phyloP scores from a whole-genome alignment of 2,888 invertebrate genomes.

The Ochropleura leucogaster region DNA sequence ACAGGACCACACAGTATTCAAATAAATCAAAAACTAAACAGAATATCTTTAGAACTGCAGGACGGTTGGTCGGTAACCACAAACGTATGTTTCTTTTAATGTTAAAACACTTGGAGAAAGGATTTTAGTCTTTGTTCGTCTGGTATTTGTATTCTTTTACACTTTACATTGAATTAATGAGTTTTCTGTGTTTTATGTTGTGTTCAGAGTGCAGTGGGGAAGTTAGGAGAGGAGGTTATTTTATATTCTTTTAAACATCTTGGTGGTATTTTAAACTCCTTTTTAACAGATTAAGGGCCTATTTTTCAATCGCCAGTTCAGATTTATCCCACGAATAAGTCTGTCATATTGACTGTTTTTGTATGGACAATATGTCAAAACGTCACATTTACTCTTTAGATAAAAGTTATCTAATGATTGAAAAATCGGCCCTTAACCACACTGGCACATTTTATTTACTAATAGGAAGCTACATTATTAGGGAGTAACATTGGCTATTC shows the following conservation, averaged over 20 bases:
- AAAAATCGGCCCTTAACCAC: no score
- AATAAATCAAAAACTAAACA: slow-evolving; percentile 22
- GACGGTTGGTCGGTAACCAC: slow-evolving; percentile 24
- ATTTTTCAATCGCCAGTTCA: no score
- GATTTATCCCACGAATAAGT: no score
- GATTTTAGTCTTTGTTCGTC: slow-evolving; percentile 39
- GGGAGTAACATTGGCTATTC: no score
- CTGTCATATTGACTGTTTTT: no score
- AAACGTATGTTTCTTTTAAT: slow-evolving; percentile 22
- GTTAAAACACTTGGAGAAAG: slow-evolving; percentile 26
- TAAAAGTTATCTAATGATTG: no score
- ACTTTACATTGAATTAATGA: slow-evolving; percentile 47
- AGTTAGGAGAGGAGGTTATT: background rate
- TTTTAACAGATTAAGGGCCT: no score
- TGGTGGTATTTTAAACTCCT: background rate
- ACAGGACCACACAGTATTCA: slow-evolving; percentile 37
- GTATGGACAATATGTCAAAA: no score
- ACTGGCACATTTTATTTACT: no score
- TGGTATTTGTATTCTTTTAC: slow-evolving; percentile 39
- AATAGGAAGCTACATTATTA: no score
- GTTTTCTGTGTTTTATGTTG: slow-evolving; percentile 18
- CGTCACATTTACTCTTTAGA: no score
- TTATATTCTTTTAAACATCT: background rate
- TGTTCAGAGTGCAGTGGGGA: background rate
- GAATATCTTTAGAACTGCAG: slow-evolving; percentile 23